A percentile compares a stretch with the other conserved stretches of the same genome.
Conservation (phyloP, 30 jellyfish, hydroid and myxozoan genomes). For the Hydractinia symbiolongicarpus region DNA sequence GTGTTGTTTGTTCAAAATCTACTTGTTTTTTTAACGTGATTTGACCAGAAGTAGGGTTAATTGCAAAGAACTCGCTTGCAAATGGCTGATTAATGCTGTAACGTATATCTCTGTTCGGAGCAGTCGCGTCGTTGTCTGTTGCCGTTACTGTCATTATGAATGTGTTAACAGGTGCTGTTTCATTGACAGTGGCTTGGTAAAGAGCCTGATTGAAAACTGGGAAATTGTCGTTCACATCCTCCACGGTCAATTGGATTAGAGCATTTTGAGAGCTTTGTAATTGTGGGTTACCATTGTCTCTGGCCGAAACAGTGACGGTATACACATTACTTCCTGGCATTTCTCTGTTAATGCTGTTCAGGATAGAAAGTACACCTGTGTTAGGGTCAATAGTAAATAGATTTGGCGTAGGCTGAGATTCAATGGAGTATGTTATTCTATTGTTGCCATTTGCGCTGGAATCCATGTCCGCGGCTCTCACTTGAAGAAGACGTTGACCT, state of each 20-base stretch:
- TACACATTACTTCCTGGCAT: neutral
- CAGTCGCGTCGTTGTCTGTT: constrained; percentile 63
- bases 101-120: constrained; percentile 33
- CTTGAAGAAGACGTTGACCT: constrained; percentile 29
- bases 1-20: constrained; percentile 51
- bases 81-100: constrained; percentile 54
- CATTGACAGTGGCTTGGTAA: constrained; percentile 47
- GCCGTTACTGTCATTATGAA: constrained; percentile 62
- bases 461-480: constrained; percentile 54
- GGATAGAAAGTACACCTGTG: constrained; percentile 34
- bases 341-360: neutral
- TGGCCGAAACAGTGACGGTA: constrained; percentile 31
- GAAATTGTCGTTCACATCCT: constrained; percentile 69
- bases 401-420: neutral
- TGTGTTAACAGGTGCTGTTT: constrained; percentile 28
- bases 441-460: constrained; percentile 33
- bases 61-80: constrained; percentile 42
- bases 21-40: constrained; percentile 37
- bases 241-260: constrained; percentile 40
- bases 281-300: constrained; percentile 28
- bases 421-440: constrained; percentile 4
- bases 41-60: constrained; percentile 49
- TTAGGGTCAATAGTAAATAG: constrained; percentile 16
- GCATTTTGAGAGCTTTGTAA: neutral
- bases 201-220: constrained; percentile 58